A percentile compares a stretch with the other conserved stretches of the same genome.
Evolutionary conservation across 2,113 vertebrate species (phyloP).

Genomic region (Phocoena sinus): DNA sequence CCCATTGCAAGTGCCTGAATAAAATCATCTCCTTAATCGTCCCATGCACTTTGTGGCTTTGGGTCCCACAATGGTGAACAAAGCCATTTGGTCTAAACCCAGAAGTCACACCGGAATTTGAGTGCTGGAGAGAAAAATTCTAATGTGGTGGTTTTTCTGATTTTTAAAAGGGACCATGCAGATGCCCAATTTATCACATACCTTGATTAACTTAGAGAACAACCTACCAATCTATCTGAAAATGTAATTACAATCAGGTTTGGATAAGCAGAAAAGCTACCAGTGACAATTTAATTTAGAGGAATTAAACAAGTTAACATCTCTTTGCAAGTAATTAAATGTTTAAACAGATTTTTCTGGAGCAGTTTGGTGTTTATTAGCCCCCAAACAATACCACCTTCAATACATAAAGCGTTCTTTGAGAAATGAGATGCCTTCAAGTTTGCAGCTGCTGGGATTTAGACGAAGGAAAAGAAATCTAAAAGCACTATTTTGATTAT

Average conservation of each 20-base stretch:
- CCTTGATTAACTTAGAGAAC: not conserved
- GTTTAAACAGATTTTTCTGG: conserved; percentile 59
- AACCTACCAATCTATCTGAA: not conserved
- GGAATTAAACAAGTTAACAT: conserved; percentile 50
- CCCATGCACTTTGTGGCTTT: not conserved
- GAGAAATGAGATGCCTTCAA: conserved; percentile 50
- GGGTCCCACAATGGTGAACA: not conserved
- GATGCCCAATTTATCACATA: not conserved
- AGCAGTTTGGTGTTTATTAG: conserved; percentile 64
- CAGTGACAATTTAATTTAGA: conserved; percentile 26
- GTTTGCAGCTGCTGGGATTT: conserved; percentile 45
- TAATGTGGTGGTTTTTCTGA: not conserved
- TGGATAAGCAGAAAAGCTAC: conserved; percentile 40
- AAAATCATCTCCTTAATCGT: not conserved
- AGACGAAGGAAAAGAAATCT: not conserved
- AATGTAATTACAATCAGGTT: conserved; percentile 57
- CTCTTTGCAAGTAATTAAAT: conserved; percentile 39
- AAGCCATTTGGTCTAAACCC: not conserved
- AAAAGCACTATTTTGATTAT: conserved; percentile 20
- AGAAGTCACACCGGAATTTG: not conserved
- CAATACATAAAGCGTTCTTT: not conserved
- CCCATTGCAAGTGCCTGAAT: not conserved
- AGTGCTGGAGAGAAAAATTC: not conserved
- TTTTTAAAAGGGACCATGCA: not conserved
- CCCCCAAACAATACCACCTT: conserved; percentile 44